These are phyloP conservation scores for Diaprepes abbreviatus DNA, from an alignment of 2,888 invertebrate species.

Conservation along the genomic window DNA sequence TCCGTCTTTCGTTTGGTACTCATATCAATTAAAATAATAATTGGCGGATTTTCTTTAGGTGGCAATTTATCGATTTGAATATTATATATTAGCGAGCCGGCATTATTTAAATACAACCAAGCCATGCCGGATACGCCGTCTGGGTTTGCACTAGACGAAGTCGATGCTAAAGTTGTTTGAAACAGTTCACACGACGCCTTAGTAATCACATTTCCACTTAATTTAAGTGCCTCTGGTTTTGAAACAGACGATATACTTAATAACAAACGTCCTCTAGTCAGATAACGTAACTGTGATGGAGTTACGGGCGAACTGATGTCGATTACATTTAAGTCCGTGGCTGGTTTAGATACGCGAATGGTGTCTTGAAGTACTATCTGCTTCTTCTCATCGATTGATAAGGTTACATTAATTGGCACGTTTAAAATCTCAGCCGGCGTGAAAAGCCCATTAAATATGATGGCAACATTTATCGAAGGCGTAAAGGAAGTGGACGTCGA, in stretches of 20 bases:
- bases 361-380: slow-evolving; percentile 80
- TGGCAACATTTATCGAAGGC: slow-evolving; percentile 84
- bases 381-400: slow-evolving; percentile 80
- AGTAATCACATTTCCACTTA: slow-evolving; percentile 80
- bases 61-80: slow-evolving; percentile 79
- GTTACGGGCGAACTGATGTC: slow-evolving; percentile 86
- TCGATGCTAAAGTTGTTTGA: slow-evolving; percentile 77
- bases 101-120: slow-evolving; percentile 83
- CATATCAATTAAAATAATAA: slow-evolving; percentile 81
- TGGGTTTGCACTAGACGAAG: slow-evolving; percentile 58
- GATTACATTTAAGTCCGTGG: slow-evolving; percentile 81
- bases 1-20: slow-evolving; percentile 75
- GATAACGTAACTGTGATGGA: slow-evolving; percentile 79
- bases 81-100: slow-evolving; percentile 83
- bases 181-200: slow-evolving; percentile 86
- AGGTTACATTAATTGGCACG: slow-evolving; percentile 77
- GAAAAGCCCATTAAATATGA: slow-evolving; percentile 88
- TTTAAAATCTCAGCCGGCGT: slow-evolving; percentile 74
- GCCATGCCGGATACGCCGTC: slow-evolving; percentile 77
- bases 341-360: slow-evolving; percentile 79
- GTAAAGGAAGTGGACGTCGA: slow-evolving; percentile 85
- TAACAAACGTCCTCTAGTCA: slow-evolving; percentile 82
- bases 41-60: slow-evolving; percentile 69
- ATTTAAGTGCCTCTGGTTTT: slow-evolving; percentile 74
- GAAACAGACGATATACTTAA: slow-evolving; percentile 79